Base-by-base conservation (phyloP, 2,113 vertebrate species). In the Centropristis striata region DNA sequence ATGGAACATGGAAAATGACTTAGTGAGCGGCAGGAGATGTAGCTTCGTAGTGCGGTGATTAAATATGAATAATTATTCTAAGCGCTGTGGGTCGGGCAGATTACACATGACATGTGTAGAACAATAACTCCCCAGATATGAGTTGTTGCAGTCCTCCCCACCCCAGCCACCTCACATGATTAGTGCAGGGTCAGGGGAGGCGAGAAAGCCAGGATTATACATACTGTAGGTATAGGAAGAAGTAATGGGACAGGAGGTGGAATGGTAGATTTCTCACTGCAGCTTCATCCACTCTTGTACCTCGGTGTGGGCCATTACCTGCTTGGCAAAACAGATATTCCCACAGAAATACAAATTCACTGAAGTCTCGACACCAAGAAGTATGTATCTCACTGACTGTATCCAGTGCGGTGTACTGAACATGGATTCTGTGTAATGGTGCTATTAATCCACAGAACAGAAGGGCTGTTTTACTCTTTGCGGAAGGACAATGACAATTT, bases 1-100 rank as follows among this genome's bases (percentile, higher is more conserved):
- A 94, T 92, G 92, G 92, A 95, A 95, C 95, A 95, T 87, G 93
- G 95, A 94, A 95, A 96, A 94, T 86, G 86, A 95, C 94, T 96
- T 95, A 95, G 93, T 81, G 80, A 92, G 84, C 87, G 49, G 80
- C 85, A 80, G 84, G 88, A 85, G 68, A 93, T 90, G 94, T 92
- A 88, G 86, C 91, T 85, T 92, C 77, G 77, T 87, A 70, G 71
- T 84, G 61, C 75, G 75, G 87, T 93, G 91, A 95, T 95, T 94
- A 94, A 95, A 95, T 93, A 96, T 95, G 94, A 95, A 95, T 94
- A 95, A 95, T 95, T 94, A 93, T 94, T 93, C 85, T 50, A 86
- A 86, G 87, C 92, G 51, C 92, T 89, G 87, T 82, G 86, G 91
- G 84, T 83, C 81, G 72, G 90, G 90, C 92, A 93, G 92, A 95